A percentile compares a stretch with the other conserved stretches of the same genome.
phyloP scores from a whole-genome alignment of 2,888 invertebrate species.

The Mamestra brassicae region DNA sequence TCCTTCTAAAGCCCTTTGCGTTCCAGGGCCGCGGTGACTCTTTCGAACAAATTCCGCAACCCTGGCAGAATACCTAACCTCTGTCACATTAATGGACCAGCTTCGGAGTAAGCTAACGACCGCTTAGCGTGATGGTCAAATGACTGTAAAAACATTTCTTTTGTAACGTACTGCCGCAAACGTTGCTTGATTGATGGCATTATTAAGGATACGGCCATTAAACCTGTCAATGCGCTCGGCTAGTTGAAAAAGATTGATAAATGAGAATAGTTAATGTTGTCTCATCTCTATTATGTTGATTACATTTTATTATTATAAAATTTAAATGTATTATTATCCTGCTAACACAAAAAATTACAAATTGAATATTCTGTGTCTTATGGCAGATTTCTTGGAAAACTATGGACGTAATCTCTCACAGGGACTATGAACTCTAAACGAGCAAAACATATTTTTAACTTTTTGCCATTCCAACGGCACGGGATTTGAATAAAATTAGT shows the following conservation, averaged over 20 bases:
- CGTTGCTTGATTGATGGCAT: constrained; percentile 49
- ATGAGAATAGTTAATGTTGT: constrained; percentile 33
- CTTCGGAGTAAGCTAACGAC: constrained; percentile 28
- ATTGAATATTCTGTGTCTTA: not conserved
- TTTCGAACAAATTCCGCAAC: no score
- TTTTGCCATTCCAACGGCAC: constrained; percentile 12
- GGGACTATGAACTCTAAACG: constrained; percentile 28
- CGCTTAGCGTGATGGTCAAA: constrained; percentile 40
- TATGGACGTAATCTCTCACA: not conserved
- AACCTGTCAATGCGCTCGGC: constrained; percentile 25
- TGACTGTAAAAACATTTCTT: constrained; percentile 48
- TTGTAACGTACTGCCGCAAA: constrained; percentile 35
- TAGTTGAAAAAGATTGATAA: constrained; percentile 55
- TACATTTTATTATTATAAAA: not conserved
- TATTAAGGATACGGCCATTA: constrained; percentile 44
- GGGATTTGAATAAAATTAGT: constrained; percentile 35
- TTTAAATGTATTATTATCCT: not conserved
- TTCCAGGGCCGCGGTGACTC: no score
- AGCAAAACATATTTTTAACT: constrained; percentile 15
- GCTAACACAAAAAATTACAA: not conserved
- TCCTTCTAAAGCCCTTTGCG: no score
- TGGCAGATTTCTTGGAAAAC: not conserved
- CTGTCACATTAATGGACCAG: constrained; percentile 14
- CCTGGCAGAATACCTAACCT: no score
- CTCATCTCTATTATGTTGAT: constrained; percentile 38